Percentiles rank a stretch among this genome's conserved stretches.
Evolutionary conservation across 2,797 vertebrate species (phyloP).

Genomic region (Lacerta viridis): DNA sequence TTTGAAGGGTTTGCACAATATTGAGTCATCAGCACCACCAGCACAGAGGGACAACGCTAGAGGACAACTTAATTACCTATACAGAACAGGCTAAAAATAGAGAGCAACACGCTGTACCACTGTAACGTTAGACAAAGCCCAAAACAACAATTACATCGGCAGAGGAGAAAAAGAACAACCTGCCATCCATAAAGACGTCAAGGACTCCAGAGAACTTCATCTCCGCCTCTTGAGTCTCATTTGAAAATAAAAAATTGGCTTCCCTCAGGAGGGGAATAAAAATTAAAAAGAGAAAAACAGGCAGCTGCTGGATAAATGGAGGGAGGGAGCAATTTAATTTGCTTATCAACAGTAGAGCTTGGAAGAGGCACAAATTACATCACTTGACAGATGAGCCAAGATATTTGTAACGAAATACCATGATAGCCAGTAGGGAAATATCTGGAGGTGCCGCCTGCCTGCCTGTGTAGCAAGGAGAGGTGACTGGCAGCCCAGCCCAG

Average conservation of each 20-base stretch:
- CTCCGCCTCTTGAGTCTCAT: background rate
- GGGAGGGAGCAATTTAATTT: conserved; percentile 31
- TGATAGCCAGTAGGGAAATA: background rate
- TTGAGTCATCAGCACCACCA: conserved; percentile 49
- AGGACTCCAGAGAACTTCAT: background rate
- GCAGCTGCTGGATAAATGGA: conserved; percentile 60
- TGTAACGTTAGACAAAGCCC: conserved; percentile 65
- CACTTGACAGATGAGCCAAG: conserved; percentile 33
- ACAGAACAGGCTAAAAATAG: conserved; percentile 71
- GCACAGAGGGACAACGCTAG: conserved; percentile 38
- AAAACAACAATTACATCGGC: conserved; percentile 53
- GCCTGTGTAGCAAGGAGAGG: background rate
- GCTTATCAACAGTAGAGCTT: conserved; percentile 53
- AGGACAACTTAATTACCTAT: conserved; percentile 73
- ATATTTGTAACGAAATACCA: conserved; percentile 50
- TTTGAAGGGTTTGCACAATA: conserved; percentile 28
- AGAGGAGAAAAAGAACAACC: conserved; percentile 56
- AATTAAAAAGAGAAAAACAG: conserved; percentile 49
- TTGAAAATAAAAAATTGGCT: background rate
- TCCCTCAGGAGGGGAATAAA: conserved; percentile 9
- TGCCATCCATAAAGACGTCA: conserved; percentile 41
- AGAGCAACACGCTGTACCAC: conserved; percentile 55
- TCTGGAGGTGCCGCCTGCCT: background rate
- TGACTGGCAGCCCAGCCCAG: background rate
- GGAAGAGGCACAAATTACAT: conserved; percentile 31